phyloP scores from a whole-genome alignment of 2,113 vertebrate genomes.

The Notiomystis cincta region DNA sequence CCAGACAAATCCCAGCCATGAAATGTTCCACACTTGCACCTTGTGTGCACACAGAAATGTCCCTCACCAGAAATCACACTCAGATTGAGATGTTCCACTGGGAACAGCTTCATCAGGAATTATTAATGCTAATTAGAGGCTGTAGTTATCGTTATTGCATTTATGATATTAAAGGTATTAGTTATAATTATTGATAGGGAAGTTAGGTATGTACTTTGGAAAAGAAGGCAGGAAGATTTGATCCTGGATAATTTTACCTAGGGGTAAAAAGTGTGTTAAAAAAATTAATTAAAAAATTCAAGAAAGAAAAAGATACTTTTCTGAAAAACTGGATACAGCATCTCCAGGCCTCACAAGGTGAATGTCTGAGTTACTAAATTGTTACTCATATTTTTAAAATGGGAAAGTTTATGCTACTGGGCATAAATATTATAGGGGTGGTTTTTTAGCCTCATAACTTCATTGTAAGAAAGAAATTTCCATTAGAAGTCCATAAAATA shows the following conservation, averaged over 20 bases:
- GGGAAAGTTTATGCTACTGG: not conserved
- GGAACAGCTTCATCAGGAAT: not conserved
- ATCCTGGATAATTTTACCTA: not conserved
- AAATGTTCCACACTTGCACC: not conserved
- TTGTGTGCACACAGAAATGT: not conserved
- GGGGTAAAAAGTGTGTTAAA: not conserved
- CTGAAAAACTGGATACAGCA: not conserved
- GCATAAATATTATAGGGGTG: not conserved
- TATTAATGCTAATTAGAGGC: not conserved
- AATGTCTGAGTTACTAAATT: not conserved
- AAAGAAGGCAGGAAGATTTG: not conserved
- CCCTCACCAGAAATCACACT: not conserved
- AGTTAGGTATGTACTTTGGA: not conserved
- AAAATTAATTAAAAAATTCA: not conserved
- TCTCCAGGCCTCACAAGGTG: not conserved
- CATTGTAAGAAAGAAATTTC: slow-evolving; percentile 47
- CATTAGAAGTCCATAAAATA: slow-evolving; percentile 50
- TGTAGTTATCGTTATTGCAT: not conserved
- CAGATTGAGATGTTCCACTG: not conserved
- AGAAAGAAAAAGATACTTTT: not conserved
- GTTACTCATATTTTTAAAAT: not conserved
- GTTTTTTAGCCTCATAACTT: not conserved
- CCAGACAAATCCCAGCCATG: not conserved
- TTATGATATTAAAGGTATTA: not conserved
- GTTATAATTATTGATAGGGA: not conserved